Conservation (phyloP, 2,888 invertebrate genomes). For the Caenorhabditis becei region DNA sequence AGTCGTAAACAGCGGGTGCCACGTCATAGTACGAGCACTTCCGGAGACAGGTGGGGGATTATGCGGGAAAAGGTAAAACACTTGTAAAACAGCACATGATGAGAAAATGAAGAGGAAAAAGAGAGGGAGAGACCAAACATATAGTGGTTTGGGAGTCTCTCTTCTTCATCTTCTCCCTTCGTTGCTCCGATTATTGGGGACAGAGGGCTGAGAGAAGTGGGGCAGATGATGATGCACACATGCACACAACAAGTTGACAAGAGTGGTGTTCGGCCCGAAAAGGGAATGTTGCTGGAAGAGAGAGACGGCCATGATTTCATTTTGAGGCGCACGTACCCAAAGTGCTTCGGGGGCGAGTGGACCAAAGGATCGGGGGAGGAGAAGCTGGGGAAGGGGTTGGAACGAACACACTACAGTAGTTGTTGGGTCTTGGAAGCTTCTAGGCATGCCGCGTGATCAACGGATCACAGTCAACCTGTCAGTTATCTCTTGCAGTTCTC, state of each 20-base stretch:
- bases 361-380: background rate
- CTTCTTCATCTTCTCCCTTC: slow-evolving; percentile 18
- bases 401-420: no score
- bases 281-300: background rate
- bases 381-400: no score
- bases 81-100: slow-evolving; percentile 23
- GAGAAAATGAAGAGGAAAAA: slow-evolving; percentile 13
- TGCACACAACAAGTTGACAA: slow-evolving; percentile 30
- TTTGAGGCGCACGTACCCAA: background rate
- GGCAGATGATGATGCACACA: slow-evolving; percentile 18
- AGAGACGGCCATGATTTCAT: slow-evolving; percentile 5
- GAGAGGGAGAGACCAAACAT: slow-evolving; percentile 48
- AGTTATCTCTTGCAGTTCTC: no score
- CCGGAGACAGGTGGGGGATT: no score
- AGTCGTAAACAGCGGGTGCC: background rate
- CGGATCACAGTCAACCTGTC: no score
- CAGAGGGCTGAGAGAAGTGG: slow-evolving; percentile 4
- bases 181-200: slow-evolving; percentile 21
- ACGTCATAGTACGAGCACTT: no score
- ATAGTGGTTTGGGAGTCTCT: slow-evolving; percentile 44
- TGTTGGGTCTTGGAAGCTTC: no score
- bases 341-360: background rate
- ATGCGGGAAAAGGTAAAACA: slow-evolving; percentile 26
- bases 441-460: no score
- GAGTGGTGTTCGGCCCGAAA: slow-evolving; percentile 29